Evolutionary conservation across 2,113 vertebrate genomes (phyloP).

Genomic region (Trogon surrucura): DNA sequence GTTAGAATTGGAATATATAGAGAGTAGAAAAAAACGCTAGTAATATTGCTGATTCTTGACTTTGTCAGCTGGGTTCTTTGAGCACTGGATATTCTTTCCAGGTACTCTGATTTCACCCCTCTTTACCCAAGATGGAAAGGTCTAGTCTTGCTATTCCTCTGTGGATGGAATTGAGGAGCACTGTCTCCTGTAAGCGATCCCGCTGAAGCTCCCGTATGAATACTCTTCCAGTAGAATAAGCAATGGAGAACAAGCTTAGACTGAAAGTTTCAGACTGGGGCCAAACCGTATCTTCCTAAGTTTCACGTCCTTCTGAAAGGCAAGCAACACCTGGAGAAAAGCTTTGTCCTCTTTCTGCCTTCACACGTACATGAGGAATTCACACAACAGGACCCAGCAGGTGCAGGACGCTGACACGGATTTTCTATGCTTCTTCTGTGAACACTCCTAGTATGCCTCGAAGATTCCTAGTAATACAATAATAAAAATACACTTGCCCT

Average conservation of each 20-base stretch:
- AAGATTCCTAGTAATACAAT: background rate
- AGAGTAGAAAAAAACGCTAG: background rate
- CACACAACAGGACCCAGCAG: background rate
- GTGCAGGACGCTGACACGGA: background rate
- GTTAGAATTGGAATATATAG: background rate
- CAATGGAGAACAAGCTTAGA: background rate
- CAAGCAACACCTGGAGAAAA: rapidly evolving
- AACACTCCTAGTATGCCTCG: background rate
- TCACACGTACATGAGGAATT: rapidly evolving
- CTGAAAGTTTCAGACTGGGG: background rate
- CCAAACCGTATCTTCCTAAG: background rate
- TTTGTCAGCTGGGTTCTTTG: background rate
- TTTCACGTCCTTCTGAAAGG: background rate
- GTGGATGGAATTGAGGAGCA: background rate
- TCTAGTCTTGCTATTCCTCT: background rate
- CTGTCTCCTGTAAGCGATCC: background rate
- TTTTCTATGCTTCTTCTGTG: background rate
- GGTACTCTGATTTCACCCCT: background rate
- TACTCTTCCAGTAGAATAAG: background rate
- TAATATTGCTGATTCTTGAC: background rate
- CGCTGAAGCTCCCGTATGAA: background rate
- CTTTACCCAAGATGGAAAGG: background rate
- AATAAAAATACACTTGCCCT: background rate
- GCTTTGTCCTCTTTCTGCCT: background rate
- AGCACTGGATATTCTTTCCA: background rate